Evolutionary conservation across 1,140 invertebrate species (phyloP).

Genomic region (Ceratosolen solmsi): DNA sequence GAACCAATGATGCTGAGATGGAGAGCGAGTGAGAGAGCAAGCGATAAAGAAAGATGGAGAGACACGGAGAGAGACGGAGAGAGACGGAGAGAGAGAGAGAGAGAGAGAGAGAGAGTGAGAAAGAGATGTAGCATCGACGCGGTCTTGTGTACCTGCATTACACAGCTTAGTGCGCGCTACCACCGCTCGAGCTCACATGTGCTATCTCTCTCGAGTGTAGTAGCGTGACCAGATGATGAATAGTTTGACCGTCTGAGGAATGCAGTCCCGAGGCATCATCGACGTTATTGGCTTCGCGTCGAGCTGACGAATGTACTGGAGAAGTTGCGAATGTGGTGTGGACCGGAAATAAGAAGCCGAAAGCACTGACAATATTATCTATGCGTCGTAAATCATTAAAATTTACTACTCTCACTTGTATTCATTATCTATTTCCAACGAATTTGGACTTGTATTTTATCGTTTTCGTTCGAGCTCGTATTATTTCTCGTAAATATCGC

Average conservation of each 20-base stretch:
- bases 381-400: neutral
- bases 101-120: neutral
- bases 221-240: slow-evolving; percentile 62
- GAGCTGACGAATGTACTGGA: slow-evolving; percentile 14
- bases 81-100: slow-evolving; percentile 2
- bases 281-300: slow-evolving; percentile 62
- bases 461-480: too few species aligned
- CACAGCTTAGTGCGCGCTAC: slow-evolving; percentile 52
- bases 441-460: too few species aligned
- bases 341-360: neutral
- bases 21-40: neutral
- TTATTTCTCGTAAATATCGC: too few species aligned
- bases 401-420: neutral
- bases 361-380: neutral
- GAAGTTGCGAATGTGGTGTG: neutral
- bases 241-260: slow-evolving; percentile 65
- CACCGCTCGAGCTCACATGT: neutral
- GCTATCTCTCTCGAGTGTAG: slow-evolving; percentile 46
- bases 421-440: slow-evolving; percentile 23
- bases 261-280: slow-evolving; percentile 63
- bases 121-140: slow-evolving; percentile 50
- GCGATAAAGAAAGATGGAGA: neutral
- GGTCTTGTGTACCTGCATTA: slow-evolving; percentile 52
- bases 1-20: neutral
- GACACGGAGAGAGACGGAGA: neutral